Conservation (phyloP, 2,888 invertebrate species). For the Ormyrus labotus region DNA sequence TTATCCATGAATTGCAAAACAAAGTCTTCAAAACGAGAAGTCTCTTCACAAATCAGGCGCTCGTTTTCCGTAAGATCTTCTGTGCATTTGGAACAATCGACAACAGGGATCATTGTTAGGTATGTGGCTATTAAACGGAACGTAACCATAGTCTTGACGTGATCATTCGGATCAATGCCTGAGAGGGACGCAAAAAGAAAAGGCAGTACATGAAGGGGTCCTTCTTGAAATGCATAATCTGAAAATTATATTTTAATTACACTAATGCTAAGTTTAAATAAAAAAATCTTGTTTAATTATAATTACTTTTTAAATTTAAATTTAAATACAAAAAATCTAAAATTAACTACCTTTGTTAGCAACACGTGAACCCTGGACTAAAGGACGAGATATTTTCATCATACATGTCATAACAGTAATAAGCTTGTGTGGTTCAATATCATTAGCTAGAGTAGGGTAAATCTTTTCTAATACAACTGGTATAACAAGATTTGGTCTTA, state of each 20-base stretch:
- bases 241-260: slow-evolving; percentile 57
- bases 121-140: slow-evolving; percentile 88
- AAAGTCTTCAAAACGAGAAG: slow-evolving; percentile 93
- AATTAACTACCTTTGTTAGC: slow-evolving; percentile 65
- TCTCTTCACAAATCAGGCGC: slow-evolving; percentile 84
- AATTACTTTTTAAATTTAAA: not conserved
- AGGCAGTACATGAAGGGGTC: slow-evolving; percentile 88
- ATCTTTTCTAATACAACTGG: slow-evolving; percentile 89
- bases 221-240: slow-evolving; percentile 82
- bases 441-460: slow-evolving; percentile 87
- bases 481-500: slow-evolving; percentile 89
- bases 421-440: slow-evolving; percentile 92
- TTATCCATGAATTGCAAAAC: slow-evolving; percentile 90
- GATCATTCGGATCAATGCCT: slow-evolving; percentile 93
- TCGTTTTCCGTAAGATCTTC: slow-evolving; percentile 88
- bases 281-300: not conserved
- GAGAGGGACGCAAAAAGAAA: slow-evolving; percentile 88
- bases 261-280: too few relatives aligned
- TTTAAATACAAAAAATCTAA: not conserved
- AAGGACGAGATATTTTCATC: slow-evolving; percentile 82
- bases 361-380: slow-evolving; percentile 77
- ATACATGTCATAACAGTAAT: slow-evolving; percentile 85
- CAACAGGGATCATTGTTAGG: slow-evolving; percentile 86
- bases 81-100: slow-evolving; percentile 89
- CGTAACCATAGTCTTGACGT: slow-evolving; percentile 85